Conservation (phyloP, 2,888 invertebrate species). For the Trissonchulus sp. region DNA sequence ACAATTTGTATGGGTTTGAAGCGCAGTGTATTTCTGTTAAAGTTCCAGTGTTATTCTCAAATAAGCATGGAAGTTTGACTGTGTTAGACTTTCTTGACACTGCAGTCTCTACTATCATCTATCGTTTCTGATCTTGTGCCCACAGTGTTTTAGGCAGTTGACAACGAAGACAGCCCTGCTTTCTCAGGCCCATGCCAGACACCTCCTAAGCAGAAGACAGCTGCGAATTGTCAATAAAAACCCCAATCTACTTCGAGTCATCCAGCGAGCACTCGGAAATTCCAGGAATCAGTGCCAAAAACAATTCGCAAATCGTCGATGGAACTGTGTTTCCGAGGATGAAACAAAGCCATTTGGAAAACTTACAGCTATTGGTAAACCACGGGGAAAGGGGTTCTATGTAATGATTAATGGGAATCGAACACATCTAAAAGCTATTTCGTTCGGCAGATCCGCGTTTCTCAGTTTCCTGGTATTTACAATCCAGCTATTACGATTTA, state of each 20-base stretch:
- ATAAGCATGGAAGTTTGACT: too few relatives aligned
- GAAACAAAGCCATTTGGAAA: neutral
- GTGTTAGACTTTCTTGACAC: too few relatives aligned
- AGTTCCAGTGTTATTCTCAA: too few relatives aligned
- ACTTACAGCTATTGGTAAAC: neutral
- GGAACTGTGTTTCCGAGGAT: neutral
- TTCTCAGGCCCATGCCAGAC: neutral
- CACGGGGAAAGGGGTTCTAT: neutral
- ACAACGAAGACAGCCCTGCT: neutral
- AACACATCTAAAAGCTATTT: too few relatives aligned
- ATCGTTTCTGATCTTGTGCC: too few relatives aligned
- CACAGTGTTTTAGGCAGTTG: neutral
- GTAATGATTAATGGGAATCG: neutral
- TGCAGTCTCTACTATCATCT: too few relatives aligned
- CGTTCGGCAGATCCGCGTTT: too few relatives aligned
- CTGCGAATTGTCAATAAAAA: neutral
- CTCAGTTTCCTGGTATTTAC: too few relatives aligned
- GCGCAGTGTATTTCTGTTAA: too few relatives aligned
- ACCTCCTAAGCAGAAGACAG: neutral
- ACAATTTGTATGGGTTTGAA: too few relatives aligned
- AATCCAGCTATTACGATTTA: too few relatives aligned
- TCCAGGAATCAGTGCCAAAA: neutral
- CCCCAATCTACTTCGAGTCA: neutral
- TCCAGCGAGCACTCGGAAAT: neutral
- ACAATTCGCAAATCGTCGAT: neutral